Conservation (phyloP, 2,888 invertebrate genomes). For the Mesorhabditis belari region DNA sequence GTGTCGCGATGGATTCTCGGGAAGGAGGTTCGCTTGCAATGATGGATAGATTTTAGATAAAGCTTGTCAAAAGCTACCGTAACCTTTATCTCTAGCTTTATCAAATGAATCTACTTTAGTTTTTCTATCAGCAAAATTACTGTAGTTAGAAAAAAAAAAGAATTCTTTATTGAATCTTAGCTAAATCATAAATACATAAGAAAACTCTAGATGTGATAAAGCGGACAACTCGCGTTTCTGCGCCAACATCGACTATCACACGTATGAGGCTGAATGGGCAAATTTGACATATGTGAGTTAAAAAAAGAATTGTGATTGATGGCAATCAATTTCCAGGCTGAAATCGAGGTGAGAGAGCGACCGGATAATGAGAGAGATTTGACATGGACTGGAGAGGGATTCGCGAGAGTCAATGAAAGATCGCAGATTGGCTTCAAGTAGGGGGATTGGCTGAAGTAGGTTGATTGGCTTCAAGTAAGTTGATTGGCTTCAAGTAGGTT, state of each 20-base stretch:
- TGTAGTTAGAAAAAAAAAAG: not conserved
- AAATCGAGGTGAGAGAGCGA: conserved; percentile 39
- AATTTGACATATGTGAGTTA: conserved; percentile 37
- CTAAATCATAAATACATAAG: not conserved
- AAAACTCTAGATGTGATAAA: conserved; percentile 65
- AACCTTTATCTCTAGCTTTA: too few species aligned
- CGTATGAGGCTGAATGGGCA: conserved; percentile 83
- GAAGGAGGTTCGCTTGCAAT: conserved; percentile 39
- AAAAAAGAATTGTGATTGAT: not conserved
- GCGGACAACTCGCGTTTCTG: conserved; percentile 85
- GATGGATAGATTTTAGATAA: too few species aligned
- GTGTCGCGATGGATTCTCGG: conserved; percentile 58
- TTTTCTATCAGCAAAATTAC: too few species aligned
- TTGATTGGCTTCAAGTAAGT: too few species aligned
- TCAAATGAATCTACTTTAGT: too few species aligned
- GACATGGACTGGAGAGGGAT: conserved; percentile 89
- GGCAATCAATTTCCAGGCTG: conserved; percentile 12
- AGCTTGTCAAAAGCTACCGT: too few species aligned
- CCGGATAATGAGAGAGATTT: conserved; percentile 20
- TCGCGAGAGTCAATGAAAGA: conserved; percentile 77
- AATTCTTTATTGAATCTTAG: conserved; percentile 59
- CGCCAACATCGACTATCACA: conserved; percentile 74
- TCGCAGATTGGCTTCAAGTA: conserved; percentile 72
- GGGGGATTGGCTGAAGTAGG: too few species aligned
- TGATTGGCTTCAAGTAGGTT: too few species aligned